Base-by-base conservation (phyloP, 2,888 invertebrate genomes). In the Imbricaverruca yamaguchii region DNA sequence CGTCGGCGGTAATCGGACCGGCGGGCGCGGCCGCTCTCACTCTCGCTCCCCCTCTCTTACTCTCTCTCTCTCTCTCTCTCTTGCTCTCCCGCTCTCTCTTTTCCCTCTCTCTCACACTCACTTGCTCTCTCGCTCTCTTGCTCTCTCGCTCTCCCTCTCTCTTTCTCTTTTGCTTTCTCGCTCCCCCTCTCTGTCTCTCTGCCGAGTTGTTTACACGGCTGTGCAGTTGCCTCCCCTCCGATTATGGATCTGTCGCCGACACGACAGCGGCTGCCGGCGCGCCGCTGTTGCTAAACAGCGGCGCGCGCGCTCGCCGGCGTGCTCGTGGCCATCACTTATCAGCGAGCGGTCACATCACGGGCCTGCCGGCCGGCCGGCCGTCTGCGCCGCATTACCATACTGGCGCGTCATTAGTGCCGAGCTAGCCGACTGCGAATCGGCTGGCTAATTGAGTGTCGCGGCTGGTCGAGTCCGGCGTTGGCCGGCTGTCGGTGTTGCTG, bases 401-500 rank as follows among this genome's bases (percentile, higher is more conserved):
- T 39, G 2, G 12, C 39, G 69, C 69, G 69, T 23, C 69, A 39
- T 69, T 69, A 69, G 23, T 39, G 69, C 25, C 39, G 69, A 13
- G 25, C 69, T 63, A 25, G 69, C 39, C 39, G 67, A 23, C 25
- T 10, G 23, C 39, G 4, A 39, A 39, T 69, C 69, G 39, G 69
- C 69, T 69, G 69, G 69, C 69, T 69, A 25, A 69, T 69, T 69
- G 69, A 69, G 69, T 69, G 67, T 39, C 39, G 23, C 25, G 23
- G 67, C 25, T 21, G 69, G 69, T 39, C 7, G 69, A 23, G 65
- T 67, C 12, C 39, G 15, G 69, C 23, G 67, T 23, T 23, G 67
- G 3, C 23, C 0, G 67, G 67, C 12, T 23, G 69, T 15, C 59
- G 15, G 53, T 18, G 39, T 15, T 8, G 18, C 15, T 39, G 39